A percentile compares a stretch with the other conserved stretches of the same genome.
These are phyloP conservation scores for Eurytoma californica DNA, from an alignment of 2,888 invertebrate species.

Conservation along the genomic window DNA sequence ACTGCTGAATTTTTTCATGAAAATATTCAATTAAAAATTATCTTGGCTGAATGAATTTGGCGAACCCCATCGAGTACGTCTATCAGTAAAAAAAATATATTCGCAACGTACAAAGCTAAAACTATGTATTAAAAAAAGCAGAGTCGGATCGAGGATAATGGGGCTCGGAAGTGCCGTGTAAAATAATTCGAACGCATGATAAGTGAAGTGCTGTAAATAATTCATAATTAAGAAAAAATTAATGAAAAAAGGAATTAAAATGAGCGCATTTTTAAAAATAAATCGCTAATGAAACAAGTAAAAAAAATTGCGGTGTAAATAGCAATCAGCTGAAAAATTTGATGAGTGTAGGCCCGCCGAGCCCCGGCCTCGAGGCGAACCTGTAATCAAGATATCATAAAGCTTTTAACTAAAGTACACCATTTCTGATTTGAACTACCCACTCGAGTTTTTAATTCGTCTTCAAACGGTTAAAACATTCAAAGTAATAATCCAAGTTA, in stretches of 20 bases:
- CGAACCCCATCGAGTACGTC: constrained; percentile 13
- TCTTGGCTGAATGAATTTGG: constrained; percentile 6
- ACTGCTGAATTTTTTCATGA: too few relatives aligned
- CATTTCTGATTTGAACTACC: not conserved
- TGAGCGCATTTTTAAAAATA: not conserved
- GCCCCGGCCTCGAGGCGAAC: constrained; percentile 42
- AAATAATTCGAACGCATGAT: not conserved
- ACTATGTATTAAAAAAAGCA: constrained; percentile 26
- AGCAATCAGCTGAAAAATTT: constrained; percentile 12
- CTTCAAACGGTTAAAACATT: not conserved
- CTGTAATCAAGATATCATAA: constrained; percentile 8
- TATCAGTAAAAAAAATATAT: not conserved
- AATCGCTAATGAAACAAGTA: not conserved
- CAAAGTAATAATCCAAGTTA: too few relatives aligned
- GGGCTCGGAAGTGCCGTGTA: constrained; percentile 43
- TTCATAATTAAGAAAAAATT: not conserved
- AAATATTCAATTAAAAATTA: too few relatives aligned
- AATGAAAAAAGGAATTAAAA: not conserved
- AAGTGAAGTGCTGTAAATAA: not conserved
- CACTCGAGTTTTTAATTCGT: not conserved
- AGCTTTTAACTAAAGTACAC: constrained; percentile 17
- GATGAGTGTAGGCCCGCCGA: constrained; percentile 36
- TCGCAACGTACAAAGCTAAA: constrained; percentile 12
- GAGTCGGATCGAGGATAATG: constrained; percentile 41
- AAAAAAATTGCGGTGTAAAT: not conserved